Evolutionary conservation across 2,888 invertebrate species (phyloP), one percentile per base, ranked within the genome.

Genomic region (Nowickia ferox): DNA sequence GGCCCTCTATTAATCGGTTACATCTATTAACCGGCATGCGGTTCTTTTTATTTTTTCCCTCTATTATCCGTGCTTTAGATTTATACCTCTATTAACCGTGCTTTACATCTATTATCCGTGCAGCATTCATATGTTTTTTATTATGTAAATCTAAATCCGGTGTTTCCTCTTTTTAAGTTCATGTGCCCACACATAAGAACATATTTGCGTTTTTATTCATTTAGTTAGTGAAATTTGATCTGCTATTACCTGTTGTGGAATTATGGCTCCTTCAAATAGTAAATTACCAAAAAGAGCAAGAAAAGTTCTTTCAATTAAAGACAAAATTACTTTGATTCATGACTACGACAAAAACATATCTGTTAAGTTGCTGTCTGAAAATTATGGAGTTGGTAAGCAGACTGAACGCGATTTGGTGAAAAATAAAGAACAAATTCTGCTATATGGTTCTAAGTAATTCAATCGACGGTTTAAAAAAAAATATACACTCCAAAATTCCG

Each of bases 381-480:
- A 74, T 46, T 81, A 81, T 74, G 65, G 65, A 53, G 81, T 74
- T 81, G 81, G 69, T 51, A 74, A 53, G 44, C 63, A 80, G 61
- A 71, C 71, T 80, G 63, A 72, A 57, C 38, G 71, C 61, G 80
- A 80, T 72, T 72, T 72, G 44, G 38, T 80, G 44, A 80, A 74
- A 72, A 80, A 69, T 11, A 72, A 71, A 63, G 72, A 72, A 53
- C 38, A 63, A 13, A 61, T 72, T 80, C 65, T 72, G 48, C 63
- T 59, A 53, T 74, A 72, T 80, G 71, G 80, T 40, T 74, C 80
- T n/a, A 42, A 80, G 51, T 69, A 53, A 80, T 80, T 80, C 80
- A 72, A 61, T 72, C 48, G 42, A 71, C 51, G 57, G 57, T 38
- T 72, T 72, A 30, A 72, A 74, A 63, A 57, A 80, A 46, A n/a